Evolutionary conservation across 1,140 invertebrate species (phyloP).

Genomic region (Thrips palmi): DNA sequence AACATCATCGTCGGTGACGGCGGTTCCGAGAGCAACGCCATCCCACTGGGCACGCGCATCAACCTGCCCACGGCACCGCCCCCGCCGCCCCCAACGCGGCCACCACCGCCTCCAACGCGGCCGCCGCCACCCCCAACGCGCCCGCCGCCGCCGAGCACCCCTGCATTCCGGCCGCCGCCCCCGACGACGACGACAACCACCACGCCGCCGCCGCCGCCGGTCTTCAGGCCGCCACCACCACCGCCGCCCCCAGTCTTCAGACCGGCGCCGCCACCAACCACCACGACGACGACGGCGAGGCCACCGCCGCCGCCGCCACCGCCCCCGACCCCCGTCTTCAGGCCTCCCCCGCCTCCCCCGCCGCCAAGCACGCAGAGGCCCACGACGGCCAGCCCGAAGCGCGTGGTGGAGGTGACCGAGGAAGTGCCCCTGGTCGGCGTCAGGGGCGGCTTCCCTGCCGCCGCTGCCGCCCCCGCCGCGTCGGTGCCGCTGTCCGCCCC

Average conservation of each 20-base stretch:
- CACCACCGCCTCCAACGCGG: not conserved
- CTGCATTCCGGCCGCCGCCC: not conserved
- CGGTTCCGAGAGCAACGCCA: not conserved
- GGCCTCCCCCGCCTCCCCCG: not conserved
- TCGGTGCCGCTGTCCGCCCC: not conserved
- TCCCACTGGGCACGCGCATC: constrained; percentile 8
- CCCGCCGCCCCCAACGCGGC: not conserved
- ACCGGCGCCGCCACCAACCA: too few relatives aligned
- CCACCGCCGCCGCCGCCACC: not conserved
- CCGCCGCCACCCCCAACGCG: not conserved
- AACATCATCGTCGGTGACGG: not conserved
- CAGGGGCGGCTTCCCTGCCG: too few relatives aligned
- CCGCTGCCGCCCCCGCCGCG: constrained; percentile 5
- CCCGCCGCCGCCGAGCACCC: not conserved
- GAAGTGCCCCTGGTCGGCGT: too few relatives aligned
- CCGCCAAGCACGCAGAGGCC: too few relatives aligned
- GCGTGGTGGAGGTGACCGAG: too few relatives aligned
- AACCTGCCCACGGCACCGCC: constrained; percentile 6
- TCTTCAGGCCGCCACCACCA: too few relatives aligned
- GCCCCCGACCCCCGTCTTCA: not conserved
- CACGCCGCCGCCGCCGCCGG: not conserved
- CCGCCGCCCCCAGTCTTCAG: too few relatives aligned
- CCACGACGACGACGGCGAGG: too few relatives aligned
- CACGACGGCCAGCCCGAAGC: too few relatives aligned
- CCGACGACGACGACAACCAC: not conserved